Base-by-base conservation (phyloP, 2,888 invertebrate genomes). In the Drosophila tripunctata region DNA sequence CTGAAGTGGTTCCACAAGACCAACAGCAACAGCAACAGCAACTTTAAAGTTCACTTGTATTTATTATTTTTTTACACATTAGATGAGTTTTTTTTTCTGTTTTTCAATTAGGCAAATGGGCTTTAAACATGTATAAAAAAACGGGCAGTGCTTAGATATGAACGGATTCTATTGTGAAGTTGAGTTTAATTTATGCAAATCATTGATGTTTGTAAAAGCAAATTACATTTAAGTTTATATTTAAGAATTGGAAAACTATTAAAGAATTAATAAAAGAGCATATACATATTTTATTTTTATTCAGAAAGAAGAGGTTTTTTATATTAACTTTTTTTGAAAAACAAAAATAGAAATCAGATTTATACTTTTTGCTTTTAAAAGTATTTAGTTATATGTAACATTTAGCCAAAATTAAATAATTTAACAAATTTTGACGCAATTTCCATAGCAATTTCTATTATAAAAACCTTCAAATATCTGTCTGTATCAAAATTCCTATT, bases 31-130 rank as follows among this genome's bases (percentile, higher is more conserved):
- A 50, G 30, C 38, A 43, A 63, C 10, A 58, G 24, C 64, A 70
- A 62, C 56, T 84, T 78, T 74, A 74, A 78, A 67, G 56, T 67
- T 70, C 51, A 61, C 54, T 55, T 71, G 67, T 33, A 60, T 54
- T 44, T 47, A 50, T 50, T 57, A 10, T 27, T 27, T 65, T 64
- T 21, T 45, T 62, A 41, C 47, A 65, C 48, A 55, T 60, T 56
- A 30, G 48, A 62, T 7, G 31, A 41, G 41, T 47, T 41, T 47
- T 41, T 47, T 55, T 57, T 33, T 31, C 4, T 24, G 15, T 30
- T 52, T 65, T 70, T 82, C 80, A 80, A 83, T 80, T 86, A 83
- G 36, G 40, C 51, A 83, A 80, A 83, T 76, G 56, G 54, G 17
- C 45, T 61, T 56, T 15, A 47, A 60, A 17, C 17, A 31, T 19